Conservation (phyloP, 1,140 invertebrate species). For the Arctopsyche grandis region DNA sequence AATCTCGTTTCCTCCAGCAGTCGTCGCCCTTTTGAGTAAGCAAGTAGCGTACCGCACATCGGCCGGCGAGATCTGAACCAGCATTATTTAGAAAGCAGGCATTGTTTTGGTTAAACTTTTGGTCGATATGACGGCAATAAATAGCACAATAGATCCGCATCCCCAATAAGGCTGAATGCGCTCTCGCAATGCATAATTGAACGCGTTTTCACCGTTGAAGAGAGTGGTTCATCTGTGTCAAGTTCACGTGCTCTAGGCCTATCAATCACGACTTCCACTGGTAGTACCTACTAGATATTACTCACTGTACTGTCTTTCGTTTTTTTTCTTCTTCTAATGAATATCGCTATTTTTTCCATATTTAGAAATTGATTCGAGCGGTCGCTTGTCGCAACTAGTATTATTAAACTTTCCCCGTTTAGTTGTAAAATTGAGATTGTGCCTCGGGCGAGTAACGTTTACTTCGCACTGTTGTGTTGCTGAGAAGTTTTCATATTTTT, state of each 20-base stretch:
- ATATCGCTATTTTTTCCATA: background rate
- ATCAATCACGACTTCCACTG: constrained; percentile 10
- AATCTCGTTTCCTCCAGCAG: too few species aligned
- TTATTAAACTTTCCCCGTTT: constrained; percentile 6
- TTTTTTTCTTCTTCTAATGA: background rate
- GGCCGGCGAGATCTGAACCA: too few species aligned
- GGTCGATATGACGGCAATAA: too few species aligned
- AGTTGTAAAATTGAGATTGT: background rate
- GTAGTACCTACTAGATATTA: background rate
- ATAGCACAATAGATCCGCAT: background rate
- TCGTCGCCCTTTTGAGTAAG: too few species aligned
- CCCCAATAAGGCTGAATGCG: constrained; percentile 4
- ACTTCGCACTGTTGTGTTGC: too few species aligned
- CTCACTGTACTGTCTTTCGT: background rate
- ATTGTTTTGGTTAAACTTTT: too few species aligned
- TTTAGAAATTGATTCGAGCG: background rate
- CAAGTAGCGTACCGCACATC: too few species aligned
- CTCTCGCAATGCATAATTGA: constrained; percentile 18
- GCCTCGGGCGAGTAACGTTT: background rate
- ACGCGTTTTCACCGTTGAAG: constrained; percentile 18
- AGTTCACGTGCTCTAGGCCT: background rate
- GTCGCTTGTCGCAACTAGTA: background rate
- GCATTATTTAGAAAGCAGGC: too few species aligned
- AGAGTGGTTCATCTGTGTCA: constrained; percentile 19
- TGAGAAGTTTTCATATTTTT: too few species aligned